Evolutionary conservation across 2,888 invertebrate genomes (phyloP), one percentile per base, ranked within the genome.

Genomic region (Zygogramma bicolorata): DNA sequence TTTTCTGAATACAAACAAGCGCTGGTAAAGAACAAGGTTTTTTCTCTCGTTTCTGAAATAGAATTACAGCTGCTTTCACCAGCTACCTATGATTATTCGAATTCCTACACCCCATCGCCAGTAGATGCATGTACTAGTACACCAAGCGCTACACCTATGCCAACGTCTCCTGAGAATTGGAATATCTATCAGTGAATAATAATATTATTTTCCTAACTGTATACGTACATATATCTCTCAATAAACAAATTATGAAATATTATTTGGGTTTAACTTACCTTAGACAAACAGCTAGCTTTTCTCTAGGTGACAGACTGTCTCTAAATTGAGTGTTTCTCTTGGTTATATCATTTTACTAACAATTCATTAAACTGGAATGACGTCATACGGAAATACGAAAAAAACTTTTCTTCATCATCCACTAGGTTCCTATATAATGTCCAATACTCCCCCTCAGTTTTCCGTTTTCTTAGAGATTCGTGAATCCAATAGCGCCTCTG

Each of bases 221-320:
- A 40, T 40, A n/a, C 40, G 4, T 10, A 40, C 15, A 40, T 31
- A 31, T 31, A 31, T 31, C 31, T 31, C 31, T 31, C 31, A 31
- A 31, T 31, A 31, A 31, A 31, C 31, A 31, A 31, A 31, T 31
- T 31, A 31, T 31, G 31, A 31, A 31, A 1, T 31, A 31, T 31
- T 31, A 31, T 31, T 31, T 31, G 31, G 31, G 31, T 31, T 31
- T 31, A 31, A 31, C 31, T 31, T 31, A 71, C 71, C 63, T 42
- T 62, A 71, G 25, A 68, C 68, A 72, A 22, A 72, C 65, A 68
- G 71, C 65, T 34, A 68, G 68, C 40, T 65, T 72, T 72, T 60
- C 72, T 68, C 60, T 65, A 68, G 72, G 60, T 61, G 31, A 40
- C 27, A 72, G 31, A 60, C 60, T 22, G 42, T 65, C 68, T 68